Evolutionary conservation across 2,888 invertebrate species (phyloP), one percentile per base, ranked within the genome.

Genomic region (Parnassius smintheus): DNA sequence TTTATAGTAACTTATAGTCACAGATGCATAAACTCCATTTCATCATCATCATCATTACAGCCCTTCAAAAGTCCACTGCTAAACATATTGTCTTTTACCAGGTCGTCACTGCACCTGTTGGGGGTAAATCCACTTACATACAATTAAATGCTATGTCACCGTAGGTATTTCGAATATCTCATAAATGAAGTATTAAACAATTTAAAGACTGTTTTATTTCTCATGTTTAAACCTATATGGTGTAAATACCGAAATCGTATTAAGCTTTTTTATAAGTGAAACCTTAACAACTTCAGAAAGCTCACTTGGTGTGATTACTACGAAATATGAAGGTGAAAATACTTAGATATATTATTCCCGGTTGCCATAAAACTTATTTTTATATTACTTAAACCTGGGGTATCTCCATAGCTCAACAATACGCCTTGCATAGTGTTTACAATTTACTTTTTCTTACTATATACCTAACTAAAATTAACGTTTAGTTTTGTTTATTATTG

Each of bases 221-320:
- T 35, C 35, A 55, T 42, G 13, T 53, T 11, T 13, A 54, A 25
- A 56, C 55, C 45, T 10, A 12, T 44, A 56, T 25, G 12, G 22
- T 22, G 12, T n/a, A 56, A 56, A 56, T 56, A n/a, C 2, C 25
- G n/a, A 56, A 46, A 46, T 25, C 22, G 8, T 46, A 46, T 3
- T 3, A 2, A 41, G 11, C n/a, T 53, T 53, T n/a, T 41, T 25
- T 2, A 45, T n/a, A 13, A 49, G 2, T 13, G n/a, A 48, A 48
- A 35, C 3, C 10, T n/a, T 22, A 13, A 22, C 13, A 12, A 49
- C 7, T 18, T 3, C 18, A 13, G 3, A 25, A 18, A 22, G 22
- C 56, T 35, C 35, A n/a, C 3, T 7, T 12, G 35, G 46, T 35
- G 41, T n/a, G 53, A n/a, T 56, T 56, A 48, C 56, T 56, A 35